Base-by-base conservation (phyloP, 2,888 invertebrate species). In the Ichneumoninae sp. region DNA sequence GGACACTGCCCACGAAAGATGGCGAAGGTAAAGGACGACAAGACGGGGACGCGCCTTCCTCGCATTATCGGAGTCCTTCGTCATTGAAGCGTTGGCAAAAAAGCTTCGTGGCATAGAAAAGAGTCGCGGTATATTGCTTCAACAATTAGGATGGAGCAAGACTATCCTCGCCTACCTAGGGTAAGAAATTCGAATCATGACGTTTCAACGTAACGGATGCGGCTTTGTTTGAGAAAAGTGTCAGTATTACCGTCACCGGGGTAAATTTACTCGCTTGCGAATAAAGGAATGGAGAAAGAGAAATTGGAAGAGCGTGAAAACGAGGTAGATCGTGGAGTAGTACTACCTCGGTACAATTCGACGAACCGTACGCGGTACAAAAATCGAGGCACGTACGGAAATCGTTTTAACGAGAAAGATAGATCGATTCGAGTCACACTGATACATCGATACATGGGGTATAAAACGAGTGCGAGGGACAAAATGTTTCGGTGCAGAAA, bases 61-160 rank as follows among this genome's bases (percentile, higher is more conserved):
- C 77, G 83, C 83, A 85, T 86, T 87, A 87, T 87, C 83, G 81
- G 71, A 84, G 83, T 83, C 85, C 87, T 84, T 86, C 87, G 87
- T 87, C 87, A 87, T 87, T 79, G 57, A 54, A 54, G 36, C 44
- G 78, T 66, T 76, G 47, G 44, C 60, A 81, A 78, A 84, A 77
- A 60, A 78, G 60, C 30, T 40, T 30, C 65, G 52, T 54, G 54
- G 54, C 16, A 40, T 1, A 40, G 40, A 8, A 40, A 40, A 40
- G 40, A 40, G 40, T 40, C 40, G 40, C 40, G 10, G 3, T 40
- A 40, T 10, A 10, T 8, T 40, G 40, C 40, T 40, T 40, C 10
- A 40, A 40, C 8, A 40, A 10, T 10, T 40, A 40, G 10, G 40
- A 40, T 10, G 40, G 10, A 40, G 40, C 10, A 40, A 54, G 54